A percentile compares a stretch with the other conserved stretches of the same genome.
These are phyloP conservation scores for Bombus soroeensis DNA, from an alignment of 1,140 invertebrate genomes.

Conservation along the genomic window DNA sequence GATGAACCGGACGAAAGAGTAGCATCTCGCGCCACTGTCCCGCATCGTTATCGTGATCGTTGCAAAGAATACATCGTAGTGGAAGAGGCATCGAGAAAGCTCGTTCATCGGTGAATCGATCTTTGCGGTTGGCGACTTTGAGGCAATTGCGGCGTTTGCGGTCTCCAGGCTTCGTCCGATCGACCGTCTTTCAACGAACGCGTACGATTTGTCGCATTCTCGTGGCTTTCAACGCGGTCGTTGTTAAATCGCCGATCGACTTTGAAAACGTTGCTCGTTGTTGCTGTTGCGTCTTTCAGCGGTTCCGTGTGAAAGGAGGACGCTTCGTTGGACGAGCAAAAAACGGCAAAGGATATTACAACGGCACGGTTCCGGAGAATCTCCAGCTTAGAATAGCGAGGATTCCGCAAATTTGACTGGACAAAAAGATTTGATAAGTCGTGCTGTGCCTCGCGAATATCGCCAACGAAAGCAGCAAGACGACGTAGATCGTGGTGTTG, in stretches of 20 bases:
- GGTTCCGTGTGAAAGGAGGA: not conserved
- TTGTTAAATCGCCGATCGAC: conserved; percentile 13
- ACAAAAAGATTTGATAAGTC: conserved; percentile 71
- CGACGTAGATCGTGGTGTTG: conserved; percentile 21
- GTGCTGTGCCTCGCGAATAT: conserved; percentile 65
- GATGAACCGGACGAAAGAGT: not conserved
- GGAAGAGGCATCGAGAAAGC: not conserved
- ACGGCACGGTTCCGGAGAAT: conserved; percentile 39
- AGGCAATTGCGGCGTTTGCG: conserved; percentile 41
- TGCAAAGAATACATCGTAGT: not conserved
- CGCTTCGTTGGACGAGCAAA: too few species aligned
- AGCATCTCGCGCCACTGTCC: not conserved
- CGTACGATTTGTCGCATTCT: conserved; percentile 32
- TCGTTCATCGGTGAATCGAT: conserved; percentile 39
- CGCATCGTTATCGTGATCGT: conserved; percentile 14
- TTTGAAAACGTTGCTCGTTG: not conserved
- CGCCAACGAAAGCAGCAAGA: conserved; percentile 59
- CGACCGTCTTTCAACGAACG: conserved; percentile 34
- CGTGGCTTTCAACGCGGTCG: conserved; percentile 31
- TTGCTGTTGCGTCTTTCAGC: not conserved
- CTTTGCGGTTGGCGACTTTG: conserved; percentile 46
- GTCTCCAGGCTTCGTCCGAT: conserved; percentile 29
- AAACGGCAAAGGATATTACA: not conserved
- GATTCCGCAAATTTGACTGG: conserved; percentile 77
- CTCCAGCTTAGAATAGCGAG: conserved; percentile 67